phyloP scores from a whole-genome alignment of 2,113 vertebrate species.

The Sciurus niger region DNA sequence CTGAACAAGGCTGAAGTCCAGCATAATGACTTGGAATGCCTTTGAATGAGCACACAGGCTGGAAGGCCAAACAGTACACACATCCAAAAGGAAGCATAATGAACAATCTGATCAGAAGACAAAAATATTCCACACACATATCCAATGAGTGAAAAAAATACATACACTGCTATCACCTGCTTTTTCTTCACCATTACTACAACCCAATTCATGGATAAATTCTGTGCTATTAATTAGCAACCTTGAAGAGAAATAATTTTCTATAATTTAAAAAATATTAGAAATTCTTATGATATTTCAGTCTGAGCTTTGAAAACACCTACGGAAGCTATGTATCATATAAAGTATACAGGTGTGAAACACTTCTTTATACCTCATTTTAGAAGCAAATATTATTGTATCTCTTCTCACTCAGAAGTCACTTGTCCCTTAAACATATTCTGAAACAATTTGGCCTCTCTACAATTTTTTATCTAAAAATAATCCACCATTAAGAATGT shows the following conservation, averaged over 20 bases:
- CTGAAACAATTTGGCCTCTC: conserved; percentile 24
- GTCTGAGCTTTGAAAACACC: conserved; percentile 41
- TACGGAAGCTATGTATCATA: neutral
- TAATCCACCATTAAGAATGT: conserved; percentile 23
- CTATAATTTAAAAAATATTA: conserved; percentile 40
- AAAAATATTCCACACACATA: conserved; percentile 75
- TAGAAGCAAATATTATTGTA: conserved; percentile 26
- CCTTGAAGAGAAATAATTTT: conserved; percentile 35
- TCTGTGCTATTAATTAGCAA: neutral
- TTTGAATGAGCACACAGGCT: conserved; percentile 66
- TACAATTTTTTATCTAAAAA: conserved; percentile 46
- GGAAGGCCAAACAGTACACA: conserved; percentile 66
- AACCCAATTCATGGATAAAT: conserved; percentile 30
- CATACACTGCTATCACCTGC: conserved; percentile 61
- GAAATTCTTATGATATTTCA: neutral
- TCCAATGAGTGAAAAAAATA: conserved; percentile 52
- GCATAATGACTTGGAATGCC: conserved; percentile 78
- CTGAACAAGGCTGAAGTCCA: conserved; percentile 75
- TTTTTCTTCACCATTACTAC: conserved; percentile 58
- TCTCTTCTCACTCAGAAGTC: neutral
- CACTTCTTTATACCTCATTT: conserved; percentile 7
- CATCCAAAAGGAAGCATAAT: conserved; percentile 72
- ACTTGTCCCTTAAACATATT: neutral
- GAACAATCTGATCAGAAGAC: conserved; percentile 72
- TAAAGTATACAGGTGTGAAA: neutral